Conservation (phyloP, 2,888 invertebrate genomes). For the Apodemia hepburni region DNA sequence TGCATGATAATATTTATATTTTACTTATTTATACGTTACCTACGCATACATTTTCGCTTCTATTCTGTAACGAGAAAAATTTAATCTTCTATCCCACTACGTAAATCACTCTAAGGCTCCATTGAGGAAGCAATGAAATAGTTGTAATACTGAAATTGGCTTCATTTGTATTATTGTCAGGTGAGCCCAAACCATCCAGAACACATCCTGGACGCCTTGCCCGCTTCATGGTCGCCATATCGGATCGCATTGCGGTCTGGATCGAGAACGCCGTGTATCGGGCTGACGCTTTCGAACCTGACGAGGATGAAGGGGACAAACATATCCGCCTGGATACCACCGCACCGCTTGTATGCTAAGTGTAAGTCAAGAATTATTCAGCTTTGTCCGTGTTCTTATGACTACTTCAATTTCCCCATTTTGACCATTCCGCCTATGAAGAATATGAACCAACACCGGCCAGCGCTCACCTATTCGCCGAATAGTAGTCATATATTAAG, state of each 20-base stretch:
- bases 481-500: too few species aligned
- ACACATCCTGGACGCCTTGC: constrained; percentile 64
- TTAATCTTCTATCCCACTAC: too few species aligned
- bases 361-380: constrained; percentile 17
- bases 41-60: too few species aligned
- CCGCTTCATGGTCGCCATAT: constrained; percentile 76
- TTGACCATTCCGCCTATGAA: too few species aligned
- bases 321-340: constrained; percentile 63
- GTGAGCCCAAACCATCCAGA: constrained; percentile 67
- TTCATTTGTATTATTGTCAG: constrained; percentile 35
- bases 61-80: too few species aligned
- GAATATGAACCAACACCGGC: too few species aligned
- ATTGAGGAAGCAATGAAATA: too few species aligned
- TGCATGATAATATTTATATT: too few species aligned
- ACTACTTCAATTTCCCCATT: not conserved
- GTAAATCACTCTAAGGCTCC: too few species aligned
- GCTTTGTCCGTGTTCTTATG: not conserved
- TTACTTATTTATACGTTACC: too few species aligned
- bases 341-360: constrained; percentile 42
- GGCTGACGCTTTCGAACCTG: constrained; percentile 57
- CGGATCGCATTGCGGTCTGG: constrained; percentile 74
- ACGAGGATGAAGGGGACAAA: constrained; percentile 43
- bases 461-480: too few species aligned
- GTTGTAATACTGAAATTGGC: too few species aligned
- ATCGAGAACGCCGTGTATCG: constrained; percentile 71